Percentiles rank a stretch among this genome's conserved stretches.
These are phyloP conservation scores for Drosophila limbata DNA, from an alignment of 2,888 invertebrate genomes.

Conservation along the genomic window DNA sequence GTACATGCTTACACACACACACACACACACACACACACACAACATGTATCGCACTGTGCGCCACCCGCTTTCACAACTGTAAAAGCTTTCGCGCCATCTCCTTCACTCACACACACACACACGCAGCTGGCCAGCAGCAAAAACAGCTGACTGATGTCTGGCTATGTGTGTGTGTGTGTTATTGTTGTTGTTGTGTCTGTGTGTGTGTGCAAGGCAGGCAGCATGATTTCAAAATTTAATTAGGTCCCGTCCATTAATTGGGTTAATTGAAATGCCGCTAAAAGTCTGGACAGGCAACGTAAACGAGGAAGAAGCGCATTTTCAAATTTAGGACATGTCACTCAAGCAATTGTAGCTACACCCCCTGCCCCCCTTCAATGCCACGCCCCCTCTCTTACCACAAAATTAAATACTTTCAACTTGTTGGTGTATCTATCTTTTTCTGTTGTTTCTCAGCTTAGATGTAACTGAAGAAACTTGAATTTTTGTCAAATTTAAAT, in stretches of 20 bases:
- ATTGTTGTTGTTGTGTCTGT: slow-evolving; percentile 26
- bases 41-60: slow-evolving; percentile 13
- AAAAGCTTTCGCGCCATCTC: slow-evolving; percentile 70
- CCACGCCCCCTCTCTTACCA: background rate
- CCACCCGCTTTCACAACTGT: slow-evolving; percentile 32
- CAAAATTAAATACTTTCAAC: slow-evolving; percentile 29
- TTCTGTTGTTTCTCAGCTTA: background rate
- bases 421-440: slow-evolving; percentile 8
- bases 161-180: slow-evolving; percentile 24
- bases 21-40: slow-evolving; percentile 20
- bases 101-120: slow-evolving; percentile 39
- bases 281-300: slow-evolving; percentile 65
- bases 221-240: slow-evolving; percentile 83
- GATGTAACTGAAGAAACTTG: too few relatives aligned
- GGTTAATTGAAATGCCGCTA: slow-evolving; percentile 84
- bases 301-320: slow-evolving; percentile 28
- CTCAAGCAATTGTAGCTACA: slow-evolving; percentile 43
- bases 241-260: slow-evolving; percentile 84
- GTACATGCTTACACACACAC: slow-evolving; percentile 46
- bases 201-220: slow-evolving; percentile 52
- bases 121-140: slow-evolving; percentile 65
- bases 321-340: slow-evolving; percentile 81
- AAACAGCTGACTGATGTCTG: slow-evolving; percentile 74
- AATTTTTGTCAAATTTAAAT: too few relatives aligned
- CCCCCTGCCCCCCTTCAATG: background rate